These are phyloP conservation scores for Cavia porcellus DNA, from an alignment of 2,113 vertebrate species.

Conservation along the genomic window DNA sequence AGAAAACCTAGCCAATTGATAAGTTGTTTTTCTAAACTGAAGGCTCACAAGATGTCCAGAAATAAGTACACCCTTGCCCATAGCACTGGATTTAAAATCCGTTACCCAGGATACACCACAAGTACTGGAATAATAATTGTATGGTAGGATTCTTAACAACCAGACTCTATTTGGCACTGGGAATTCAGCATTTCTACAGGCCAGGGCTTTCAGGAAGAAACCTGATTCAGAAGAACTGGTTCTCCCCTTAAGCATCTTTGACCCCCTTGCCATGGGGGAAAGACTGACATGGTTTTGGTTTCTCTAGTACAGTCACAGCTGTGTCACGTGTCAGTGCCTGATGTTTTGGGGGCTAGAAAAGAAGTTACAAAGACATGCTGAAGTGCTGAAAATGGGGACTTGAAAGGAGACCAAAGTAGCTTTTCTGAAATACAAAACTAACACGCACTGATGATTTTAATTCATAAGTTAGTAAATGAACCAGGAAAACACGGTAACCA, in stretches of 20 bases:
- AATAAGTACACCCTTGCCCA: neutral
- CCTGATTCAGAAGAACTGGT: neutral
- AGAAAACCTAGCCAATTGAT: neutral
- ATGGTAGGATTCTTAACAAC: neutral
- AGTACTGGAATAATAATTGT: neutral
- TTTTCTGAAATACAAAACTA: neutral
- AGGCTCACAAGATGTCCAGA: neutral
- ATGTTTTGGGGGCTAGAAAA: no score
- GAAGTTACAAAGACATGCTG: neutral
- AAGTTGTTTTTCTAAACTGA: neutral
- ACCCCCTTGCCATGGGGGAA: accelerated
- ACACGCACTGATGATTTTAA: neutral
- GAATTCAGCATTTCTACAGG: neutral
- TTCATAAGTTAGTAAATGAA: neutral
- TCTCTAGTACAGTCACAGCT: neutral
- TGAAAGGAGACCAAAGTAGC: neutral
- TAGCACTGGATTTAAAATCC: neutral
- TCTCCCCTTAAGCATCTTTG: neutral
- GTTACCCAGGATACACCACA: neutral
- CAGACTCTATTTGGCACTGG: neutral
- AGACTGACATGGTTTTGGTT: neutral
- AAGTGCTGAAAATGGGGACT: neutral
- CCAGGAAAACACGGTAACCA: neutral
- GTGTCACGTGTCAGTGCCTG: accelerated
- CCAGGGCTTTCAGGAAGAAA: neutral